Percentiles rank a stretch among this genome's conserved stretches.
phyloP scores from a whole-genome alignment of 1,140 invertebrate genomes.

The Sminthurinus signatus region DNA sequence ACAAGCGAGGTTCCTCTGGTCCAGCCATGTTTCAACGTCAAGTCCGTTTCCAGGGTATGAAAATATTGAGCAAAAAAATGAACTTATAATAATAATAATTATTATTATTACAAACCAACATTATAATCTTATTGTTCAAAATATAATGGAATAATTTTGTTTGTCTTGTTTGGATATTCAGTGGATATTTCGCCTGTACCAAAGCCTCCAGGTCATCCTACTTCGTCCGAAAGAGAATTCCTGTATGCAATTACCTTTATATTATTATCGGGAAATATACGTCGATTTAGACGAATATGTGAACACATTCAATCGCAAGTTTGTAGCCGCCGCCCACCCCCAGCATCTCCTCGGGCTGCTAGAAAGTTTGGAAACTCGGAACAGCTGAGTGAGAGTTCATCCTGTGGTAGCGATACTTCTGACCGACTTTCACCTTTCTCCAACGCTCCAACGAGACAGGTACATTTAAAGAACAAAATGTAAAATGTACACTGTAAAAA shows the following conservation, averaged over 20 bases:
- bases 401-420: slow-evolving; percentile 73
- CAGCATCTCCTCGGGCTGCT: slow-evolving; percentile 61
- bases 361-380: slow-evolving; percentile 56
- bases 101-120: too few species aligned
- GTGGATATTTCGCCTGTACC: slow-evolving; percentile 55
- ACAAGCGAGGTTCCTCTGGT: slow-evolving; percentile 83
- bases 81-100: too few species aligned
- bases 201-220: slow-evolving; percentile 53
- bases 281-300: slow-evolving; percentile 88
- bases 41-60: slow-evolving; percentile 80
- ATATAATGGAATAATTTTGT: too few species aligned
- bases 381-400: slow-evolving; percentile 70
- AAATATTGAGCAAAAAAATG: too few species aligned
- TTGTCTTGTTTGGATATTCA: too few species aligned
- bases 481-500: too few species aligned
- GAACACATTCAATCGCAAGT: slow-evolving; percentile 92
- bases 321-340: slow-evolving; percentile 60
- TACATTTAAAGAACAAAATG: too few species aligned
- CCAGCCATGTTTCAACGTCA: slow-evolving; percentile 94
- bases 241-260: slow-evolving; percentile 93
- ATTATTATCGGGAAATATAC: slow-evolving; percentile 88
- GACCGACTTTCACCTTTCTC: slow-evolving; percentile 61
- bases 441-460: slow-evolving; percentile 48
- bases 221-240: slow-evolving; percentile 68
- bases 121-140: too few species aligned